Percentiles rank a stretch among this genome's conserved stretches.
These are phyloP conservation scores for Oreocharis arfaki DNA, from an alignment of 2,113 vertebrate species.

Conservation along the genomic window DNA sequence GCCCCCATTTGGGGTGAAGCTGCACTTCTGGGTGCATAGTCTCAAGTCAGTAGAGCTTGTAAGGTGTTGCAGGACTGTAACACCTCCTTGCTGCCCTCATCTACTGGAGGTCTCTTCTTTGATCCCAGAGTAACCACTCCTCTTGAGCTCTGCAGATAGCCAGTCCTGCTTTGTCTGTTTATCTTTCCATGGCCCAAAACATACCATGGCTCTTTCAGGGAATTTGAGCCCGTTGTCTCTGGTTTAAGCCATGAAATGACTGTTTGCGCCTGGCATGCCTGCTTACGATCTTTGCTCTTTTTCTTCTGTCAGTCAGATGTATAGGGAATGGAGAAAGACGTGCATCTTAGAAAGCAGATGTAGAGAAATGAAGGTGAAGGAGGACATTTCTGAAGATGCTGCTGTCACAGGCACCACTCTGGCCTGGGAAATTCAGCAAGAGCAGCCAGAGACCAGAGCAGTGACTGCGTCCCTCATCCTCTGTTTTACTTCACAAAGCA, in stretches of 20 bases:
- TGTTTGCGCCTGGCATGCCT: background rate
- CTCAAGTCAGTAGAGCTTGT: background rate
- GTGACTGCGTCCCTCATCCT: background rate
- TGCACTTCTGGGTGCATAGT: background rate
- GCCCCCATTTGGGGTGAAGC: background rate
- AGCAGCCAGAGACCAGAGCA: background rate
- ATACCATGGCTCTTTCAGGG: background rate
- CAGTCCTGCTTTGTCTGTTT: background rate
- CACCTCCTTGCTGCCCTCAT: background rate
- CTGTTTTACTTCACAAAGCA: background rate
- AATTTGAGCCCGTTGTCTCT: background rate
- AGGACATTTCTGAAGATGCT: background rate
- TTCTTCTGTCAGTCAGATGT: background rate
- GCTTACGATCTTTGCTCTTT: background rate
- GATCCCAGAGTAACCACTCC: background rate
- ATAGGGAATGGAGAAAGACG: background rate
- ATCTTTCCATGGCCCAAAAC: fast-evolving
- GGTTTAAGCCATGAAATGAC: background rate
- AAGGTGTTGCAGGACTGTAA: background rate
- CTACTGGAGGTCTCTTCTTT: background rate
- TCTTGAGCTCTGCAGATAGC: background rate
- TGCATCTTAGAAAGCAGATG: background rate
- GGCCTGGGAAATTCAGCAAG: background rate
- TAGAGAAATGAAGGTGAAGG: background rate
- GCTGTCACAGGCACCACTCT: background rate